Evolutionary conservation across 2,797 vertebrate species (phyloP).

Genomic region (Gadopsis bispinosus): DNA sequence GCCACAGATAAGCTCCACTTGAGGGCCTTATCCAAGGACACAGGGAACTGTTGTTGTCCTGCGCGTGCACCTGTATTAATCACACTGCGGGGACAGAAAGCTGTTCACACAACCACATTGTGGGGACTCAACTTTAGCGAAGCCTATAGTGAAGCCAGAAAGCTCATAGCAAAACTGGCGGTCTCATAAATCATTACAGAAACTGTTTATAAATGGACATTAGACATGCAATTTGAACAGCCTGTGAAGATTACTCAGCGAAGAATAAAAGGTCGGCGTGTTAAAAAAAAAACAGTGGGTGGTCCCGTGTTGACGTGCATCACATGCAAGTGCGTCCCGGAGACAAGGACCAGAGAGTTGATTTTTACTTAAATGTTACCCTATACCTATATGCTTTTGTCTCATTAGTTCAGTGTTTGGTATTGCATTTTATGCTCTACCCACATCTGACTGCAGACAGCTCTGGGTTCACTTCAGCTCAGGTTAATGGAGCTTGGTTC

Average conservation of each 20-base stretch:
- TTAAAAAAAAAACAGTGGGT: too few relatives aligned
- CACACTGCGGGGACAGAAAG: neutral
- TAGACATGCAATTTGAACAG: too few relatives aligned
- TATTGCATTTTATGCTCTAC: neutral
- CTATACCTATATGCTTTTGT: too few relatives aligned
- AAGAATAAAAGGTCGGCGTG: too few relatives aligned
- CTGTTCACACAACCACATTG: neutral
- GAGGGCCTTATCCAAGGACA: neutral
- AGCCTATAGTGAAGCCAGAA: neutral
- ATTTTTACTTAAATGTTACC: neutral
- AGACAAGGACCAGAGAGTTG: neutral
- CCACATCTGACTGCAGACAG: neutral
- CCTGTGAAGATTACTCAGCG: too few relatives aligned
- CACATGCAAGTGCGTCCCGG: too few relatives aligned
- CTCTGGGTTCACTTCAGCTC: neutral
- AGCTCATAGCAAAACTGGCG: neutral
- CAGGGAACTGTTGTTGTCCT: neutral
- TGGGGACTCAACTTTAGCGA: neutral
- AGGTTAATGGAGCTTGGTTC: neutral
- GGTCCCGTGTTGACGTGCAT: too few relatives aligned
- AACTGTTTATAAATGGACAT: neutral
- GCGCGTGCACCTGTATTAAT: neutral
- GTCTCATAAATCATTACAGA: neutral
- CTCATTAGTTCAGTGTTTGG: too few relatives aligned
- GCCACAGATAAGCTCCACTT: neutral